Conservation (phyloP, 2,888 invertebrate genomes). For the Drosophila acutilabella region DNA sequence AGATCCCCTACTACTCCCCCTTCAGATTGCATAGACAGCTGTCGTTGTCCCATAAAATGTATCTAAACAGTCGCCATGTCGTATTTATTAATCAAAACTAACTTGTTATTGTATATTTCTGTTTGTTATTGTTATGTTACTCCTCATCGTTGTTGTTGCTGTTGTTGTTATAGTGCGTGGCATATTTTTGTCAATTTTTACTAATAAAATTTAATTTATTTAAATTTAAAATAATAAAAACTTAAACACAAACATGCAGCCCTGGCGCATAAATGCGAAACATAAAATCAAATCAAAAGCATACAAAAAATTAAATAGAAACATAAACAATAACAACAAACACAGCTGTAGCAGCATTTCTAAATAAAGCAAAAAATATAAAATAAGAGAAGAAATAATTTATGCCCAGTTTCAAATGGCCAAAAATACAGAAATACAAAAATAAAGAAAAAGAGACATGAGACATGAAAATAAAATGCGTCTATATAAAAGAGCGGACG, state of each 20-base stretch:
- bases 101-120: slow-evolving; percentile 57
- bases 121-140: slow-evolving; percentile 30
- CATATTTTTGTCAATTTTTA: slow-evolving; percentile 75
- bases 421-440: slow-evolving; percentile 20
- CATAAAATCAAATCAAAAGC: slow-evolving; percentile 46
- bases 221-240: slow-evolving; percentile 73
- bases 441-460: slow-evolving; percentile 43
- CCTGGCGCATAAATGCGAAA: slow-evolving; percentile 37
- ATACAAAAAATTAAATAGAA: slow-evolving; percentile 30
- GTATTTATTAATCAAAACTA: slow-evolving; percentile 77
- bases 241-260: slow-evolving; percentile 33
- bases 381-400: slow-evolving; percentile 68
- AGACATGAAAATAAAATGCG: slow-evolving; percentile 67
- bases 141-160: slow-evolving; percentile 27
- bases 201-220: slow-evolving; percentile 81
- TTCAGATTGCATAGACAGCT: slow-evolving; percentile 50
- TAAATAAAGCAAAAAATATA: slow-evolving; percentile 55
- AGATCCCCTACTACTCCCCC: not conserved
- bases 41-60: slow-evolving; percentile 37
- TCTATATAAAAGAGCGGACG: slow-evolving; percentile 37
- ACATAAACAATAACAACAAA: slow-evolving; percentile 24
- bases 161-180: slow-evolving; percentile 63
- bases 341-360: slow-evolving; percentile 33
- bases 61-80: slow-evolving; percentile 37
- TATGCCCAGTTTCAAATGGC: slow-evolving; percentile 70